A percentile compares a stretch with the other conserved stretches of the same genome.
Conservation (phyloP, 2,888 invertebrate species). For the Diabrotica balteata region DNA sequence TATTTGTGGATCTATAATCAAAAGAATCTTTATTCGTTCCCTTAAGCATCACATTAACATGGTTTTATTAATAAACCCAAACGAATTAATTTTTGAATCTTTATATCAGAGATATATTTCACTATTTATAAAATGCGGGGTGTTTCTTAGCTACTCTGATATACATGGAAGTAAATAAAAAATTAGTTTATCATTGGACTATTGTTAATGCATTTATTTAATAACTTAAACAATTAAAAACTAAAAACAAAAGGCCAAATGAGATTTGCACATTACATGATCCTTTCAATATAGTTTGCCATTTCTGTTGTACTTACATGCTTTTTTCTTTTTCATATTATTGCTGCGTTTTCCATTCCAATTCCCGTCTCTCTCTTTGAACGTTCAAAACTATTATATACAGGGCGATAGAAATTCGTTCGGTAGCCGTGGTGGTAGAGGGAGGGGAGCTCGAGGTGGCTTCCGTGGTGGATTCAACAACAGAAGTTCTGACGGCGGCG, state of each 20-base stretch:
- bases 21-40: no score
- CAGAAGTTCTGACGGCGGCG: not conserved
- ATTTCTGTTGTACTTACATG: constrained; percentile 56
- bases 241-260: not conserved
- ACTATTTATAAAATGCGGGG: no score
- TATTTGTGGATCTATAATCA: no score
- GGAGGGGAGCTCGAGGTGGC: constrained; percentile 22
- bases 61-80: no score
- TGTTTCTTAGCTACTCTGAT: no score
- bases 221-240: no score
- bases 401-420: constrained; percentile 44
- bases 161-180: no score
- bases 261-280: constrained; percentile 55
- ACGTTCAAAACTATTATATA: constrained; percentile 19
- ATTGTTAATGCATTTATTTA: no score
- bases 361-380: constrained; percentile 32
- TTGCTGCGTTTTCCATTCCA: constrained; percentile 28
- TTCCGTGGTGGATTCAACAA: not conserved
- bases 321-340: constrained; percentile 51
- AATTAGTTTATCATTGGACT: no score
- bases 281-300: constrained; percentile 46
- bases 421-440: constrained; percentile 37
- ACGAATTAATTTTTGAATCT: no score
- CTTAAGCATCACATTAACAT: no score
- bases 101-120: no score